Evolutionary conservation across 1,140 invertebrate species (phyloP).

Genomic region (Drosophila lacertosa): DNA sequence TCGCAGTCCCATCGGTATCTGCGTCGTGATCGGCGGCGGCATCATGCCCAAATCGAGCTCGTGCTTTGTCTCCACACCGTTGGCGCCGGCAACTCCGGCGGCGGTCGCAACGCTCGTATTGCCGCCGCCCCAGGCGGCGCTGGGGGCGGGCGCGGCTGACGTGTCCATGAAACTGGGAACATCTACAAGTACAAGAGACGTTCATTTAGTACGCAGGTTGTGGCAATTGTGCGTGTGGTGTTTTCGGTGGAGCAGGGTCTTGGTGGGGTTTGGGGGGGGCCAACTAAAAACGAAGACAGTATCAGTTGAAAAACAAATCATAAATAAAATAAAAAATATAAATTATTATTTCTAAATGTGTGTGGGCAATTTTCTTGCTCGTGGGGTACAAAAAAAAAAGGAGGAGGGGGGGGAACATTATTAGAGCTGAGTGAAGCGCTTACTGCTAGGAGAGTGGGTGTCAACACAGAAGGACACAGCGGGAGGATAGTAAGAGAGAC

Average conservation of each 20-base stretch:
- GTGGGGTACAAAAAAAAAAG: not conserved
- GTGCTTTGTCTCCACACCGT: constrained; percentile 83
- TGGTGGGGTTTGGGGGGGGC: not conserved
- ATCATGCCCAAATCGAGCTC: constrained; percentile 86
- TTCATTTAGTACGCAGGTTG: constrained; percentile 52
- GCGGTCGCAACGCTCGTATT: not conserved
- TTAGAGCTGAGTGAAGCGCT: constrained; percentile 11
- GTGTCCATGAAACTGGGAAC: constrained; percentile 72
- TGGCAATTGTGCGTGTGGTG: constrained; percentile 27
- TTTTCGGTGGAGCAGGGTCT: not conserved
- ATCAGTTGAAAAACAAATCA: constrained; percentile 8
- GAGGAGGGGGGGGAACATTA: not conserved
- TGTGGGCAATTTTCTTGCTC: not conserved
- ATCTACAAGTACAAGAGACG: constrained; percentile 72
- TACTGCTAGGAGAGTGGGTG: not conserved
- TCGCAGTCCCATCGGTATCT: constrained; percentile 85
- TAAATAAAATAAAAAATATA: constrained; percentile 14
- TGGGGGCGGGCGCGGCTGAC: constrained; percentile 33
- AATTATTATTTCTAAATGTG: too few relatives aligned
- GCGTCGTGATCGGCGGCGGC: constrained; percentile 86
- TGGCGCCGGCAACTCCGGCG: constrained; percentile 6
- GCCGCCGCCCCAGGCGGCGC: constrained; percentile 1
- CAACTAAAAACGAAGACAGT: constrained; percentile 16
- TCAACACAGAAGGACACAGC: not conserved
- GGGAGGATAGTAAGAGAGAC: not conserved